Evolutionary conservation across 2,888 invertebrate genomes (phyloP), one percentile per base, ranked within the genome.

Genomic region (Drosophila prolongata): DNA sequence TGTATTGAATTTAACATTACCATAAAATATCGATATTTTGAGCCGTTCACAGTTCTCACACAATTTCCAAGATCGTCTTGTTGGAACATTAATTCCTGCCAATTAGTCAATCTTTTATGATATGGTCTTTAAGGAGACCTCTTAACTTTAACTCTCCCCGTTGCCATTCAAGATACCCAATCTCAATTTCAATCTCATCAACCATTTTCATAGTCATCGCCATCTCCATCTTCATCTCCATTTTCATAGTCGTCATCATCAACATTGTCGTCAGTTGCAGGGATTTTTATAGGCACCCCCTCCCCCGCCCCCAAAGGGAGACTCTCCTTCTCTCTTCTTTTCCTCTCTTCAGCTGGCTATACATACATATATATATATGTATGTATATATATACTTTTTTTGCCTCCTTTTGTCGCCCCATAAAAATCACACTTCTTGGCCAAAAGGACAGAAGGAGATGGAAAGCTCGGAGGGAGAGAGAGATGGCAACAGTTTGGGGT

Each of bases 211-310:
- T 74, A 58, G 44, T 13, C 78, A 71, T 64, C 71, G 50, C 8
- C 57, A 61, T 50, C 44, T 55, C 53, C 77, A 64, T 72, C 55
- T 49, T 46, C 73, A 73, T 66, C 65, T 58, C 46, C 68, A 75
- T 67, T 57, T 57, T 67, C 66, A 62, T 74, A 71, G 84, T 84
- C 84, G 77, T 81, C 77, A 73, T 78, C 86, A 87, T 87, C 78
- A 88, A 78, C 88, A 82, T 86, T 86, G 80, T 87, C 78, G 83
- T 87, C 83, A 84, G 80, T 75, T 79, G 65, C 82, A 85, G 61
- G 77, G 76, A 88, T 88, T 86, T 88, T 88, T 80, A 85, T 86
- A 76, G 78, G 80, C 76, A 34, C 67, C 59, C 67, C 67, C 43
- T 24, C 4, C 24, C 24, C 24, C 24, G 16, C 19, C 3, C 24